Conservation (phyloP, 2,888 invertebrate species). For the Cantharis lateralis region DNA sequence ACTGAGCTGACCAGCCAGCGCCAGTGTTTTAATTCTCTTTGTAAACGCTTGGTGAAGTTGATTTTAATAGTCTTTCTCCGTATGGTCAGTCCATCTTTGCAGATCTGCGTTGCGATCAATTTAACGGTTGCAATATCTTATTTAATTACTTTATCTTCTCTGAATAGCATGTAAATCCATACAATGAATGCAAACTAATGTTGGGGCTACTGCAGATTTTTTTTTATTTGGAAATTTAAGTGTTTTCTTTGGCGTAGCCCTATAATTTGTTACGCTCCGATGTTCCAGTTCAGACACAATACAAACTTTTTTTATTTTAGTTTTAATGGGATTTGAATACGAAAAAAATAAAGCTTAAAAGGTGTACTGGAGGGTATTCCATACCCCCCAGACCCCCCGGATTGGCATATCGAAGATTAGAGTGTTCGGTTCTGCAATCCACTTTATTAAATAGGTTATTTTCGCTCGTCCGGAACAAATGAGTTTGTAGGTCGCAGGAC, state of each 20-base stretch:
- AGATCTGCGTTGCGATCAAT: background rate
- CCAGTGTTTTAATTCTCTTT: background rate
- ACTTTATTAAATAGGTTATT: too few relatives aligned
- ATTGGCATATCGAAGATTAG: too few relatives aligned
- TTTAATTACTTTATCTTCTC: background rate
- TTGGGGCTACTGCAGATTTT: background rate
- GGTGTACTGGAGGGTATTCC: too few relatives aligned
- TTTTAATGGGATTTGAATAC: too few relatives aligned
- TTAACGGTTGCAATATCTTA: background rate
- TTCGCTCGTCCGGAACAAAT: too few relatives aligned
- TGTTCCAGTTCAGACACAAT: background rate
- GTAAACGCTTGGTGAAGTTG: background rate
- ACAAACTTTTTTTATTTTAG: background rate
- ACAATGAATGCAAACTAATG: background rate
- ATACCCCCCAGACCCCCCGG: too few relatives aligned
- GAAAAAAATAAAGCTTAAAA: too few relatives aligned
- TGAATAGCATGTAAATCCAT: background rate
- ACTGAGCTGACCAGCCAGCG: background rate
- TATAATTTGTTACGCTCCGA: background rate
- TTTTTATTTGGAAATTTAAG: background rate
- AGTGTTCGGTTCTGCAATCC: too few relatives aligned
- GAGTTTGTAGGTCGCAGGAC: too few relatives aligned
- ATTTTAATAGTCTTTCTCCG: background rate
- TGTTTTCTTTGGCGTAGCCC: background rate
- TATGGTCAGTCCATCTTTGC: background rate